Base-by-base conservation (phyloP, 1,140 invertebrate genomes). In the Tenebrio molitor region DNA sequence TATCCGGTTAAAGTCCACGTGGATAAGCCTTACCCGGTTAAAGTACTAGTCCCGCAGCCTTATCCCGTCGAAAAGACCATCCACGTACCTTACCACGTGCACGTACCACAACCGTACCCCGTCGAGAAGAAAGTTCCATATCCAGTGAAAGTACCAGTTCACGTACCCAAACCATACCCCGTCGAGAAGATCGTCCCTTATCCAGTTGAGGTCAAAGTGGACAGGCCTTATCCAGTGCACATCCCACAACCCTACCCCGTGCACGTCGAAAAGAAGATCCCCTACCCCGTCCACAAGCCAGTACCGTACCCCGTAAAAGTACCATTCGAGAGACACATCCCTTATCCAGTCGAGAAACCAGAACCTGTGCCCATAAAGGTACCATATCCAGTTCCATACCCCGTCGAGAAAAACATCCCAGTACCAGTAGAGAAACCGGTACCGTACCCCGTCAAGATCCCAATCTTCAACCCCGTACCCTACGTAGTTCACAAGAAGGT, bases 1-100 rank as follows among this genome's bases (percentile, higher is more conserved):
- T 89, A 89, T 79, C 87, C 90, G 44, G 91, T 92, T 2, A 89
- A 92, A 78, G 91, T 92, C 19, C 90, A 86, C 46, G 87, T 91
- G 17, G 89, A 91, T 73, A 87, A 88, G 78, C 89, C 87, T 0
- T 87, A 90, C 74, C 89, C 89, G 42, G 86, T 89, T 68, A 88
- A 88, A 76, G 88, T 91, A 1, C 86, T 88, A 50, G 85, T 91
- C 10, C 89, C 90, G 6, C 86, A 89, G 73, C 90, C 89, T n/a
- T 90, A 89, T 81, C 88, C 88, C 29, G 90, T 91, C 19, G 89
- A 90, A 78, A 90, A 90, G 76, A 87, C 87, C 73, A 82, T 90
- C 1, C 89, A 87, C 16, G 87, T 89, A 71, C 88, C 88, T 17
- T 87, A 90, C 14, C 88, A 90, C 82, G 88, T 91, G 3, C 85